Conservation (phyloP, 1,140 invertebrate species). For the Drosophila sturtevanti region DNA sequence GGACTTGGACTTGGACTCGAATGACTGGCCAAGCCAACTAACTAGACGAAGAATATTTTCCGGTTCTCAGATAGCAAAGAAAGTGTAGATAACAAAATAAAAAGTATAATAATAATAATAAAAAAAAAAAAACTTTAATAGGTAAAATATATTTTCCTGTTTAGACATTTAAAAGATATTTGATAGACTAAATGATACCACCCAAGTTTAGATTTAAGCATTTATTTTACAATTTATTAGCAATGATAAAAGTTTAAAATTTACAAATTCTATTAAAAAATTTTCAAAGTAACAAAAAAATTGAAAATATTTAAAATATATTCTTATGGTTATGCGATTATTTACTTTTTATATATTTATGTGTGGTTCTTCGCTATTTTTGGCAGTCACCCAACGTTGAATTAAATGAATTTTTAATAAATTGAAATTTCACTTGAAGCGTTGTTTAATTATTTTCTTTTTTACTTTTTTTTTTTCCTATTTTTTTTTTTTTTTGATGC, state of each 20-base stretch:
- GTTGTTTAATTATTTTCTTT: constrained; percentile 60
- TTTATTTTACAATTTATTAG: too few relatives aligned
- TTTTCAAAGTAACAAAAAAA: too few relatives aligned
- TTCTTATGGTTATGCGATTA: constrained; percentile 17
- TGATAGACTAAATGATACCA: neutral
- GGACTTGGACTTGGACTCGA: constrained; percentile 35
- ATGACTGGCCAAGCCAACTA: constrained; percentile 54
- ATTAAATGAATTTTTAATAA: constrained; percentile 44
- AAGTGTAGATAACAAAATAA: constrained; percentile 48
- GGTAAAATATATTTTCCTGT: neutral
- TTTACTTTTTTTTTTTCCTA: constrained; percentile 64
- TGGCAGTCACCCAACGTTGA: constrained; percentile 52
- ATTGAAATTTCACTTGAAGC: constrained; percentile 54
- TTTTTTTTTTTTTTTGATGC: constrained; percentile 72
- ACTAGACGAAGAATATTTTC: constrained; percentile 49
- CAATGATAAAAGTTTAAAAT: neutral
- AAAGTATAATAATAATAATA: constrained; percentile 3
- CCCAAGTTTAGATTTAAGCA: neutral
- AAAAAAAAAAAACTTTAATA: constrained; percentile 12
- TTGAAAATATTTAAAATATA: too few relatives aligned
- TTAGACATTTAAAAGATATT: neutral
- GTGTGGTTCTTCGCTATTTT: constrained; percentile 6
- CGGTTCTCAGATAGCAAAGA: constrained; percentile 59
- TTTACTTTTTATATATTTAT: constrained; percentile 34
- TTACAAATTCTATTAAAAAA: too few relatives aligned